Conservation (phyloP, 2,888 invertebrate genomes). For the Diadegma fenestrale region DNA sequence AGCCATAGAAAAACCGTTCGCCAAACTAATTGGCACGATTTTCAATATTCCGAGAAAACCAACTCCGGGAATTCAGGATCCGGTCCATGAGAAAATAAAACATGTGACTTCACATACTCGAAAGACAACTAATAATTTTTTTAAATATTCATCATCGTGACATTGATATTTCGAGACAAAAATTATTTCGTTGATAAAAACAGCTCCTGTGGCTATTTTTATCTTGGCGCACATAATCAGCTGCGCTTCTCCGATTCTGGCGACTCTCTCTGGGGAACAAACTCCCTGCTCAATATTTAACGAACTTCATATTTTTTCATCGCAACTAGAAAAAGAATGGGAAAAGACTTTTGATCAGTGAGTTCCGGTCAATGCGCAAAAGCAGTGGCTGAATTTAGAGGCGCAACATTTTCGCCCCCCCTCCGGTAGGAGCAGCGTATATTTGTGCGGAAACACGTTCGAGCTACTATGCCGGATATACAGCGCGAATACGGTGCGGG, state of each 20-base stretch:
- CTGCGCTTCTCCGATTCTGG: background rate
- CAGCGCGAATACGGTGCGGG: background rate
- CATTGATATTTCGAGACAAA: background rate
- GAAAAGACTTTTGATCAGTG: background rate
- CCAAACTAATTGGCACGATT: background rate
- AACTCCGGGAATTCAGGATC: background rate
- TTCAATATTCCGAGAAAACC: constrained; percentile 4
- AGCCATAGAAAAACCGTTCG: background rate
- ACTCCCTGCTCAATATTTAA: background rate
- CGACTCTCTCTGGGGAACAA: background rate
- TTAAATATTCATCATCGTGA: background rate
- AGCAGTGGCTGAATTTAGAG: background rate
- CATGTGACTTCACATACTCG: too few relatives aligned
- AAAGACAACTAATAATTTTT: background rate
- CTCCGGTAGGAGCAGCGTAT: background rate
- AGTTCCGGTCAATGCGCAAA: background rate
- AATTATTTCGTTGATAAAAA: background rate
- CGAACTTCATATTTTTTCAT: background rate
- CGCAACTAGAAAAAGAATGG: background rate
- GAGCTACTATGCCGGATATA: background rate
- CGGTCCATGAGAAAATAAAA: background rate
- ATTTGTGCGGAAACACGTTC: constrained; percentile 31
- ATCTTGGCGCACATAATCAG: background rate
- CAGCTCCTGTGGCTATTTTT: background rate
- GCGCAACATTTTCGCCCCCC: background rate